Evolutionary conservation across 2,113 vertebrate genomes (phyloP).

Genomic region (Equus quagga): DNA sequence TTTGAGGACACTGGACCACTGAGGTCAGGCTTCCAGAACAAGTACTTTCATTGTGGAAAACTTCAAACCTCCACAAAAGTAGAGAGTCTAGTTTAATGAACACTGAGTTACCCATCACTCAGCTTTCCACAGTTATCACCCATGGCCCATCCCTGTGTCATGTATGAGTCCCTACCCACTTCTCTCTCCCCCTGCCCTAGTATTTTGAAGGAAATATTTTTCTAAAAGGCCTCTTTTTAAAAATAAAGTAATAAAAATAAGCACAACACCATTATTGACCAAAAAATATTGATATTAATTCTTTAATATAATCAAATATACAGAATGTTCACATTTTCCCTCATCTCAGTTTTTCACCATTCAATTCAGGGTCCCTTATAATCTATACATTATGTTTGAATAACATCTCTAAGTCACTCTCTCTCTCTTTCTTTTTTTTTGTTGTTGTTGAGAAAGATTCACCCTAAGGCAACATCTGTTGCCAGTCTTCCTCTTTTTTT

Average conservation of each 20-base stretch:
- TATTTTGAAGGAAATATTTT: constrained; percentile 7
- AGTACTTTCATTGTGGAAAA: background rate
- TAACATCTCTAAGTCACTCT: background rate
- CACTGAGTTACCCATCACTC: background rate
- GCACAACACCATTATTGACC: background rate
- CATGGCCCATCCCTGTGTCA: background rate
- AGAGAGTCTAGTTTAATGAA: background rate
- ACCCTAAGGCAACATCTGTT: too few species aligned
- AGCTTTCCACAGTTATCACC: background rate
- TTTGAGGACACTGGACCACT: background rate
- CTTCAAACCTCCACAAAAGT: background rate
- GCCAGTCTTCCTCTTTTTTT: too few species aligned
- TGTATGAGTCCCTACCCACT: background rate
- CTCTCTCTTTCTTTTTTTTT: too few species aligned
- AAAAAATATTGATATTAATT: background rate
- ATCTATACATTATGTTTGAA: background rate
- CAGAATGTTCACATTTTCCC: background rate
- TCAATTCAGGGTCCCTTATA: background rate
- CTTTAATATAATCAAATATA: background rate
- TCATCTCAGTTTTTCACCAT: background rate
- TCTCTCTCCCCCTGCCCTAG: background rate
- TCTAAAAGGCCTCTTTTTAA: background rate
- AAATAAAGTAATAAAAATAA: constrained; percentile 7
- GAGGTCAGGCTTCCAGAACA: background rate
- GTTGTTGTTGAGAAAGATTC: too few species aligned